A percentile compares a stretch with the other conserved stretches of the same genome.
Evolutionary conservation across 2,113 vertebrate species (phyloP).

Genomic region (Aegotheles bennettii): DNA sequence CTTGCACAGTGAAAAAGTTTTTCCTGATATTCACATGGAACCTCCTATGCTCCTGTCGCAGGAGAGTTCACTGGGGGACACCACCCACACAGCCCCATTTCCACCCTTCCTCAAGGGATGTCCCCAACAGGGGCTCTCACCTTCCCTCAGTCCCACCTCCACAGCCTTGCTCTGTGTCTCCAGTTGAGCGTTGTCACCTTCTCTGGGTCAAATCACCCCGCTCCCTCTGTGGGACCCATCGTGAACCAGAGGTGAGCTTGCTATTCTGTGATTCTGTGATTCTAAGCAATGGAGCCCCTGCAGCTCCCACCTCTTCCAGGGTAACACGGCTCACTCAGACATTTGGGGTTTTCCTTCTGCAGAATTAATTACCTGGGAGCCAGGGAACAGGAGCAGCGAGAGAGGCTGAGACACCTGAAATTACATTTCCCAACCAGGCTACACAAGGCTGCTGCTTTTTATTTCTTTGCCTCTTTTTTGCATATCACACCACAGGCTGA

Average conservation of each 20-base stretch:
- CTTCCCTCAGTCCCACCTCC: background rate
- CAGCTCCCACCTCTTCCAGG: background rate
- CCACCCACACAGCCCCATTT: background rate
- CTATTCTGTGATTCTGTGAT: no score
- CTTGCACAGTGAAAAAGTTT: no score
- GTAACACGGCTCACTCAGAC: rapidly evolving
- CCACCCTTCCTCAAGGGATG: background rate
- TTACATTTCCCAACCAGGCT: background rate
- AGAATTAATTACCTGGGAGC: background rate
- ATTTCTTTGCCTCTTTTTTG: background rate
- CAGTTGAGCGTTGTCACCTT: background rate
- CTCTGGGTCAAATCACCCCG: background rate
- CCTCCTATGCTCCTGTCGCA: no score
- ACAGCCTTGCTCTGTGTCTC: background rate
- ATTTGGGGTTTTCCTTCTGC: background rate
- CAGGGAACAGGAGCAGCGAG: background rate
- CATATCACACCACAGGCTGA: background rate
- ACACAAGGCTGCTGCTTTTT: background rate
- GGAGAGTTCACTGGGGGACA: no score
- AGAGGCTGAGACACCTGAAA: background rate
- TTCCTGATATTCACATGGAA: no score
- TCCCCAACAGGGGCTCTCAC: background rate
- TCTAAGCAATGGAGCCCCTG: no score
- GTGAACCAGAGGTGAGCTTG: background rate
- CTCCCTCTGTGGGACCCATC: background rate